phyloP scores from a whole-genome alignment of 2,113 vertebrate species.

The Eudorcas thomsonii region DNA sequence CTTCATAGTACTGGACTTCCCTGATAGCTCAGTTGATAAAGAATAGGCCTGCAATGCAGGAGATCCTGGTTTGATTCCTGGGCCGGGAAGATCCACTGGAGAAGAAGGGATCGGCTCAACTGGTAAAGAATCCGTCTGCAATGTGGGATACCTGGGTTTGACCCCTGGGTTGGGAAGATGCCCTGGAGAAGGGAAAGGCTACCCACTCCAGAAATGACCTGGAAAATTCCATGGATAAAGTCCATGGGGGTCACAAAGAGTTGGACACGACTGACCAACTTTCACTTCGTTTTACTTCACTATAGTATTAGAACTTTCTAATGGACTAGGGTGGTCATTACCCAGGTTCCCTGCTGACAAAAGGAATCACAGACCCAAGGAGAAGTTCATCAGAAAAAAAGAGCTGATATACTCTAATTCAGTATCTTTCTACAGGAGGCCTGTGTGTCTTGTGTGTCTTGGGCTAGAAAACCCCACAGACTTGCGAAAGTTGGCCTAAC shows the following conservation, averaged over 20 bases:
- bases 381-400: background rate
- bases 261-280: background rate
- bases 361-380: background rate
- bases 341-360: background rate
- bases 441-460: too few species aligned
- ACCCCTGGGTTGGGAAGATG: background rate
- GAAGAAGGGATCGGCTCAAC: background rate
- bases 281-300: background rate
- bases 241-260: background rate
- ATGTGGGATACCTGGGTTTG: background rate
- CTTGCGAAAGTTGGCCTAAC: too few species aligned
- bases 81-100: background rate
- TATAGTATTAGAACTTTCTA: background rate
- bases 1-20: background rate
- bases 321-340: background rate
- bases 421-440: background rate
- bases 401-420: background rate
- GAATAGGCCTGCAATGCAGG: background rate
- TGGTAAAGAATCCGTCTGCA: background rate
- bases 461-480: background rate
- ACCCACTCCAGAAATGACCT: background rate
- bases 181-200: background rate
- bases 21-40: background rate
- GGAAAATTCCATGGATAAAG: background rate
- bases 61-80: background rate